Base-by-base conservation (phyloP, 2,888 invertebrate species). In the Busseola fusca region DNA sequence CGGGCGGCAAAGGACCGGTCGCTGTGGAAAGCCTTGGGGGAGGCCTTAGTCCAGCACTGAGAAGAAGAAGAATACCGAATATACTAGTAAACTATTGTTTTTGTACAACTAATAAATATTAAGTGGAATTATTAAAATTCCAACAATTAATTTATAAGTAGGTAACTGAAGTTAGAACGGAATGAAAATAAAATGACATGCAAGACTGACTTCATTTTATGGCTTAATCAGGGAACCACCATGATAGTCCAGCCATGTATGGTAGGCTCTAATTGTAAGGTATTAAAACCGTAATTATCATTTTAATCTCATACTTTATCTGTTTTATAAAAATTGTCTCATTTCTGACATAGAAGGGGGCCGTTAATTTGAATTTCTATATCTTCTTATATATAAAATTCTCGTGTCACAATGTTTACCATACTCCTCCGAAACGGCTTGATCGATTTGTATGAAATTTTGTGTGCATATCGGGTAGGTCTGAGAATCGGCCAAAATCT, bases 141-240 rank as follows among this genome's bases (percentile, higher is more conserved):
- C 69, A 54, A 64, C 73, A 73, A 58, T 73, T 73, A 45, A 69
- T 80, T 59, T 69, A 34, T 58, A 56, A 34, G 34, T 34, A 34
- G 34, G 34, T 34, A 34, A 67, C 58, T 56, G 34, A 48, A 64
- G 30, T 66, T 59, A 69, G 27, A 78, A 50, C 14, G 57, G 64
- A 78, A 78, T 78, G 73, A 64, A 67, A 58, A 81, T 73, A 73
- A 80, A 78, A 80, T 80, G 69, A 81, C 73, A 81, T 73, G 82
- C 73, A 60, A 81, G 52, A 64, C 69, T 81, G 82, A 63, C 60
- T 78, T 69, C 73, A 54, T 59, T 80, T 80, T 78, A 81, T 81
- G 54, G 57, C 79, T 82, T 82, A 66, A 80, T 80, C 82, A 69
- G 73, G 73, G 18, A 81, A 80, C 48, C 64, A 64, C 56, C 52